Conservation (phyloP, 37 sponge, comb jelly and placozoan species). For the Dysidea cf. avara region DNA sequence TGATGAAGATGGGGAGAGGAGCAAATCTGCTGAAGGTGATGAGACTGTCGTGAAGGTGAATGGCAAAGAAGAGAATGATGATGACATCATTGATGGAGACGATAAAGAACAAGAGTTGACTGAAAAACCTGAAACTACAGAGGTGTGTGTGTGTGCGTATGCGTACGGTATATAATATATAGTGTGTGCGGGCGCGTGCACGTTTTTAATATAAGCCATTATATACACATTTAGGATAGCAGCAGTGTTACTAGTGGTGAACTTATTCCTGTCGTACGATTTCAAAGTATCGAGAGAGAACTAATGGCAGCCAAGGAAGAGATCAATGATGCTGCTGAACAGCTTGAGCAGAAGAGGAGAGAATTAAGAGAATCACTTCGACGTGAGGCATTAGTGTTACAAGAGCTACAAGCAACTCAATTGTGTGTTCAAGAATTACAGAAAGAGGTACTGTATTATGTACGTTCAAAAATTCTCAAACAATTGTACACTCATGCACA, state of each 20-base stretch:
- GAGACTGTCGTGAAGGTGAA: neutral
- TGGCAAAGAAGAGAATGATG: neutral
- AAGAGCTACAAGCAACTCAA: constrained; percentile 11
- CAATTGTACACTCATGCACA: too few relatives aligned
- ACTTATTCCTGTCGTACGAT: constrained; percentile 2
- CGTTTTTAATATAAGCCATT: too few relatives aligned
- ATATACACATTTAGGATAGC: neutral
- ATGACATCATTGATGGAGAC: neutral
- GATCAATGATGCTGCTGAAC: constrained; percentile 29
- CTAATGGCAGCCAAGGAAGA: constrained; percentile 46
- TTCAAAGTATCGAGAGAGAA: constrained; percentile 21
- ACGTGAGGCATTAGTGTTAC: constrained; percentile 24
- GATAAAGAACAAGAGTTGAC: neutral
- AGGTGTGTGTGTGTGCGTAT: neutral
- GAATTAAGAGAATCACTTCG: constrained; percentile 30
- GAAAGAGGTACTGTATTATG: constrained; percentile 11
- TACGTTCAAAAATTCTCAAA: too few relatives aligned
- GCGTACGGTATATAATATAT: neutral
- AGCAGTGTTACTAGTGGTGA: neutral
- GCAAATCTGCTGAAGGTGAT: too few relatives aligned
- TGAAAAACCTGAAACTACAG: neutral
- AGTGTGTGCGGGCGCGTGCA: neutral
- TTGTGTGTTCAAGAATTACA: neutral
- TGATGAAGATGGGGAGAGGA: too few relatives aligned
- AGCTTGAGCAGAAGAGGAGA: constrained; percentile 48